phyloP scores from a whole-genome alignment of 2,797 vertebrate species.

The Micrastur ruficollis region DNA sequence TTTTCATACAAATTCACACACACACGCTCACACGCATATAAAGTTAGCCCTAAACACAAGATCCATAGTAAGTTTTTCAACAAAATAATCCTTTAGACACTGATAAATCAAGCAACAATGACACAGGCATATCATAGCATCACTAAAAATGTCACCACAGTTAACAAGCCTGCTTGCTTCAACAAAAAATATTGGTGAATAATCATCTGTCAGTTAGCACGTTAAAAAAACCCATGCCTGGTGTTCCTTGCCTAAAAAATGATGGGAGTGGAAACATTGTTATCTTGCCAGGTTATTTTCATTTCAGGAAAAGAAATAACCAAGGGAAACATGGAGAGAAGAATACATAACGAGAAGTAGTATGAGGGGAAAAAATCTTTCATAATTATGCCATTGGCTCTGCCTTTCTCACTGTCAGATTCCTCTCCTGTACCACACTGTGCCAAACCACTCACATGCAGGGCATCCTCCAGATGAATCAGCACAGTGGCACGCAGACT shows the following conservation, averaged over 20 bases:
- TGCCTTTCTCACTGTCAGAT: neutral
- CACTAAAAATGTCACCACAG: constrained; percentile 38
- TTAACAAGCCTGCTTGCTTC: constrained; percentile 37
- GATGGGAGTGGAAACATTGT: constrained; percentile 44
- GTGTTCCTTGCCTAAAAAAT: neutral
- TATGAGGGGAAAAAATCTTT: neutral
- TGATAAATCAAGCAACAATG: constrained; percentile 26
- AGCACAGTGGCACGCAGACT: neutral
- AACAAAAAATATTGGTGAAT: constrained; percentile 50
- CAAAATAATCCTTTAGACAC: constrained; percentile 17
- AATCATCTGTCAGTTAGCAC: neutral
- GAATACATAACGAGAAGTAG: constrained; percentile 44
- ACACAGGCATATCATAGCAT: neutral
- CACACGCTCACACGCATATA: neutral
- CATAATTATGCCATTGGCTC: neutral
- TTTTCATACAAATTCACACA: constrained; percentile 34
- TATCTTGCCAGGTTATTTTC: constrained; percentile 64
- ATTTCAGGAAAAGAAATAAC: constrained; percentile 60
- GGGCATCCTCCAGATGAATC: constrained; percentile 4
- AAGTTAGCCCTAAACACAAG: constrained; percentile 3
- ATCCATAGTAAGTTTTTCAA: neutral
- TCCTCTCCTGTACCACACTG: neutral
- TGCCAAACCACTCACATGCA: neutral
- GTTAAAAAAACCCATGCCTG: neutral
- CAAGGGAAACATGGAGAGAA: constrained; percentile 21